Percentiles rank a stretch among this genome's conserved stretches.
These are phyloP conservation scores for Triplophysa rosa DNA, from an alignment of 2,113 vertebrate species.

Conservation along the genomic window DNA sequence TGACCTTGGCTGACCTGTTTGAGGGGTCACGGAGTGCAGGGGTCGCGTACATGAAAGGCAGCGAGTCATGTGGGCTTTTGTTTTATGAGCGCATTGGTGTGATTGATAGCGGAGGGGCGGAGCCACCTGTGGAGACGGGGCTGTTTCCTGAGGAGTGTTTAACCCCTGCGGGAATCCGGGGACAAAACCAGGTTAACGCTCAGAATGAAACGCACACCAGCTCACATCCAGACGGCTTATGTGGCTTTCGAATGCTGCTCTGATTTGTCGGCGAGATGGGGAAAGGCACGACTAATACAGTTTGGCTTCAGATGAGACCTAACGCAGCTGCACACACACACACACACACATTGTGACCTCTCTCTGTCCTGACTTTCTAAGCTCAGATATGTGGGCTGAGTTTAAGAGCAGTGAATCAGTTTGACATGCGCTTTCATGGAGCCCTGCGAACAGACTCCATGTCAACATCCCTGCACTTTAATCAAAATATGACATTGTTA, in stretches of 20 bases:
- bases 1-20: conserved; percentile 51
- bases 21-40: conserved; percentile 64
- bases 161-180: conserved; percentile 55
- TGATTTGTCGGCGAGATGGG: conserved; percentile 60
- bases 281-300: background rate
- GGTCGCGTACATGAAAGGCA: conserved; percentile 72
- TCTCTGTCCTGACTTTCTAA: background rate
- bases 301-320: background rate
- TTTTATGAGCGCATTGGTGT: conserved; percentile 71
- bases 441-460: conserved; percentile 34
- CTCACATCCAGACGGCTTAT: background rate
- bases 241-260: conserved; percentile 61
- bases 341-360: conserved; percentile 15
- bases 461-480: conserved; percentile 32
- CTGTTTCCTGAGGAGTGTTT: conserved; percentile 53
- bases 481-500: conserved; percentile 23
- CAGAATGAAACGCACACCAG: background rate
- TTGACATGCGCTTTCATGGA: conserved; percentile 32
- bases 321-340: background rate
- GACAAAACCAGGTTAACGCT: background rate
- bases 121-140: conserved; percentile 60
- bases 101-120: conserved; percentile 70
- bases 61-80: conserved; percentile 61
- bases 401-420: conserved; percentile 43
- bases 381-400: conserved; percentile 40